Evolutionary conservation across 2,888 invertebrate genomes (phyloP).

Genomic region (Monoplex corrugatus): DNA sequence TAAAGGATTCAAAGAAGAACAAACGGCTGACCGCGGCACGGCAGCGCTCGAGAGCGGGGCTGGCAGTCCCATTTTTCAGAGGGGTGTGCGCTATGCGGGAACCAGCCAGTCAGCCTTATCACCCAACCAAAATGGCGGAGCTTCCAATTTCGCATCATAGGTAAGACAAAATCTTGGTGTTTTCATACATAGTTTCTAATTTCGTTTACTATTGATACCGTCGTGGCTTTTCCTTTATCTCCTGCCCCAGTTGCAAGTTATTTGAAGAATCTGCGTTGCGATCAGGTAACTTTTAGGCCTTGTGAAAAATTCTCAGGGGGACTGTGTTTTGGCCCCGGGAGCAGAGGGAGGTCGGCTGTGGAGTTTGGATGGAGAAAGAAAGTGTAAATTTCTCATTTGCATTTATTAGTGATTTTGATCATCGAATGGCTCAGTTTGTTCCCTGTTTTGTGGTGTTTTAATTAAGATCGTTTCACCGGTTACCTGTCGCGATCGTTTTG

Average conservation of each 20-base stretch:
- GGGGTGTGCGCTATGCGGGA: conserved; percentile 40
- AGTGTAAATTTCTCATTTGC: background rate
- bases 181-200: conserved; percentile 31
- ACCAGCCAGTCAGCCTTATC: conserved; percentile 49
- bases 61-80: conserved; percentile 37
- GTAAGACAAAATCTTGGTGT: conserved; percentile 46
- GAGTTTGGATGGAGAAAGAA: background rate
- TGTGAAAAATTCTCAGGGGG: conserved; percentile 8
- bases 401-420: background rate
- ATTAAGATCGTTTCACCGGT: background rate
- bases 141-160: conserved; percentile 51
- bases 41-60: background rate
- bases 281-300: conserved; percentile 45
- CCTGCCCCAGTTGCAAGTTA: background rate
- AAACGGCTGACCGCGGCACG: background rate
- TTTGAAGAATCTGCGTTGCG: background rate
- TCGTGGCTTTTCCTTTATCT: background rate
- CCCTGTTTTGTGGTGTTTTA: background rate
- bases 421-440: background rate
- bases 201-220: background rate
- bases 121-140: conserved; percentile 50
- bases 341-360: conserved; percentile 44
- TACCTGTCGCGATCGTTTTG: background rate
- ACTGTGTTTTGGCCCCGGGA: conserved; percentile 42
- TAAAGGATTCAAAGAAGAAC: background rate